These are phyloP conservation scores for Drosophila arawakana DNA, from an alignment of 1,140 invertebrate genomes.

Conservation along the genomic window DNA sequence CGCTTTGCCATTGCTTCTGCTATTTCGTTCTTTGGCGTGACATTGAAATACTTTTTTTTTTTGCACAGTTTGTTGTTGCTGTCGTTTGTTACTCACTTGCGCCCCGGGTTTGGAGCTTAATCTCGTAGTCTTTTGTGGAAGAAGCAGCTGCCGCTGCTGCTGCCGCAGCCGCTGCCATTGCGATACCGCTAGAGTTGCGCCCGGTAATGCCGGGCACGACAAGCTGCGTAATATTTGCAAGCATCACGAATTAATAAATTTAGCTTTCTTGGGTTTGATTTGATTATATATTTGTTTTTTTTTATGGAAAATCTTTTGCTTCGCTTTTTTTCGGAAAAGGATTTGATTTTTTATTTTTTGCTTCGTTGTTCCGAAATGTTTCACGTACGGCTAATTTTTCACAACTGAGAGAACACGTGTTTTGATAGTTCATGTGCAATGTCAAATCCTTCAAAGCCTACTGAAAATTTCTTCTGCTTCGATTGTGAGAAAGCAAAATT, in stretches of 20 bases:
- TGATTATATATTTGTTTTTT: neutral
- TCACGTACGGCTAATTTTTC: constrained; percentile 64
- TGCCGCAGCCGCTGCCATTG: neutral
- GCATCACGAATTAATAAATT: constrained; percentile 53
- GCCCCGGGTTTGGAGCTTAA: constrained; percentile 33
- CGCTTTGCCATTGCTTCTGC: constrained; percentile 34
- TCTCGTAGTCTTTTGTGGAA: constrained; percentile 22
- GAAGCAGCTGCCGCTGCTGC: neutral
- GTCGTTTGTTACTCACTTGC: constrained; percentile 45
- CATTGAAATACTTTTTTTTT: constrained; percentile 68
- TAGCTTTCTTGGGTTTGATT: neutral
- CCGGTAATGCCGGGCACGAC: neutral
- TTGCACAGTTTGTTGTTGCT: constrained; percentile 11
- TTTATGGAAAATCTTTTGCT: constrained; percentile 2
- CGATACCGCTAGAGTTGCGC: constrained; percentile 6
- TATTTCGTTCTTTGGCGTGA: constrained; percentile 57
- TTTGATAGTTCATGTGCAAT: constrained; percentile 9
- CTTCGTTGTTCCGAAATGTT: constrained; percentile 53
- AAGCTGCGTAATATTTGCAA: constrained; percentile 30
- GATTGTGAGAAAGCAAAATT: neutral
- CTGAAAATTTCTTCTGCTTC: neutral
- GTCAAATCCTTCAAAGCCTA: constrained; percentile 23
- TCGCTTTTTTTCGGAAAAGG: constrained; percentile 19
- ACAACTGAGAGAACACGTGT: constrained; percentile 42
- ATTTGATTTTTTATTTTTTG: constrained; percentile 2